phyloP scores from a whole-genome alignment of 2,888 invertebrate species.

The Aproaerema taeniolella region DNA sequence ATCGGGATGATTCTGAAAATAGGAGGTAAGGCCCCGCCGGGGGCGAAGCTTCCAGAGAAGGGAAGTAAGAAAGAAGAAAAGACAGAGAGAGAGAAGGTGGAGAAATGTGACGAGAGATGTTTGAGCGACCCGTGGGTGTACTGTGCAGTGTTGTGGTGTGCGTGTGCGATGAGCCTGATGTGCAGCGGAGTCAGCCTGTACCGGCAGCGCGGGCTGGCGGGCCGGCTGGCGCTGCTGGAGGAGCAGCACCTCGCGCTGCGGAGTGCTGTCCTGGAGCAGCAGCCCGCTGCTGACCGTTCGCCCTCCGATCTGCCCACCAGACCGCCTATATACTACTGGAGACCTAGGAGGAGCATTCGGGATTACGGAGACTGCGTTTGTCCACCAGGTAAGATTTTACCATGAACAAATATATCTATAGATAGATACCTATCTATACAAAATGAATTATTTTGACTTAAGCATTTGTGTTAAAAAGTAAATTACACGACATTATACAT shows the following conservation, averaged over 20 bases:
- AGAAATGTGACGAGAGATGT: conserved; percentile 55
- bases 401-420: too few species aligned
- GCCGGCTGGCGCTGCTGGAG: conserved; percentile 71
- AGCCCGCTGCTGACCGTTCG: too few species aligned
- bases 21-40: conserved; percentile 54
- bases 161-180: conserved; percentile 80
- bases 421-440: too few species aligned
- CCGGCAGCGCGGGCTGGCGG: conserved; percentile 74
- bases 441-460: too few species aligned
- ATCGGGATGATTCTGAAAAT: conserved; percentile 63
- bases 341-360: conserved; percentile 64
- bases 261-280: conserved; percentile 70
- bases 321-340: conserved; percentile 45
- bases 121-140: conserved; percentile 62
- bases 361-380: conserved; percentile 82
- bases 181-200: conserved; percentile 79
- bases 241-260: conserved; percentile 73
- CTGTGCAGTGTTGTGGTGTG: conserved; percentile 79
- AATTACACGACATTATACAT: too few species aligned
- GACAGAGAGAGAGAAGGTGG: conserved; percentile 27
- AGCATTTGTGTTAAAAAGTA: too few species aligned
- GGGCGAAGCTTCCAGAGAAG: conserved; percentile 32
- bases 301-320: conserved; percentile 71
- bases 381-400: conserved; percentile 84
- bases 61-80: conserved; percentile 38